Base-by-base conservation (phyloP, 2,113 vertebrate species). In the Zosterops pallidus region DNA sequence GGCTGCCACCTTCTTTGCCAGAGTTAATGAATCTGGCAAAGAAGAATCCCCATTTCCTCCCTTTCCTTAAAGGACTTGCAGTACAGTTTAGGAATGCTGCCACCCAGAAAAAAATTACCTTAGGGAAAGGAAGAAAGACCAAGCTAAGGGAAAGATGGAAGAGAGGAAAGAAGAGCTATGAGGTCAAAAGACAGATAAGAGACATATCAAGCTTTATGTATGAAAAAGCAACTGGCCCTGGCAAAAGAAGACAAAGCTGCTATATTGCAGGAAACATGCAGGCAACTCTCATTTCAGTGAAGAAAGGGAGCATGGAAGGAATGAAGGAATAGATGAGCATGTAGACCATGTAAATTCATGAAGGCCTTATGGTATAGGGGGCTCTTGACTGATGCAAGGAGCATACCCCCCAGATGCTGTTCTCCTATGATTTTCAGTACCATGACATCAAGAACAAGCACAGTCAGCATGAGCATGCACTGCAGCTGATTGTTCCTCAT, bases 351-450 rank as follows among this genome's bases (percentile, higher is more conserved):
- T 28, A 44, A 80, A 77, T 63, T 72, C 42, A 93, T 10, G 23
- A 52, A 93, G 49, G 18, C 47, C 1, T 77, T 65, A 69, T 0
- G 2, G 33, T 42, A 52, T 0, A 35, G 5, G 3, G 13, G 13
- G 16, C 14, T 50, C 64, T 20, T 65, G 46, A 59, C 28, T 59
- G 42, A 80, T n/a, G 20, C 5, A 59, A 74, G 55, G 14, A 88
- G 18, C 52, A 28, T 9, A 78, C 4, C 6, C 11, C 39, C 14
- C 25, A 41, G 52, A 64, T 28, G 9, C 50, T 72, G 15, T 7
- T 31, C 42, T 88, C 50, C 50, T 72, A 3, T 6, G 13, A 19
- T 63, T 79, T 80, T 80, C 63, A 70, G 46, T 20, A 56, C 31
- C 25, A n/a, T 60, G 64, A 72, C 21, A 72, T 69, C 31, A 89